Conservation (phyloP, 2,888 invertebrate genomes). For the Empis stercorea region DNA sequence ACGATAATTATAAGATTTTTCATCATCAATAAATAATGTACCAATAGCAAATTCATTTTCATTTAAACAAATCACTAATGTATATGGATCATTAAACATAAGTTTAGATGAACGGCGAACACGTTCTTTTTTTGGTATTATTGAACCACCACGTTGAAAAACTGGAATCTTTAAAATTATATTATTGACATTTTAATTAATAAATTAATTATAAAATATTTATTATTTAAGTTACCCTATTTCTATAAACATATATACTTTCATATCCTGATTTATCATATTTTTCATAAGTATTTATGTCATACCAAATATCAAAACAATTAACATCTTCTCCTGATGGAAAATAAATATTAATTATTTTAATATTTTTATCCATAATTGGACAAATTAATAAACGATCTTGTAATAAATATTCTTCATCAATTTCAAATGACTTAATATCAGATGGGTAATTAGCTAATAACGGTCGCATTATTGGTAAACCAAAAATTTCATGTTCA, state of each 20-base stretch:
- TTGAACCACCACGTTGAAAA: conserved; percentile 82
- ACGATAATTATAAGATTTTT: conserved; percentile 69
- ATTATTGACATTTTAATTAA: no score
- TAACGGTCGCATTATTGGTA: conserved; percentile 81
- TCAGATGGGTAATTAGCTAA: conserved; percentile 85
- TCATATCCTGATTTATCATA: conserved; percentile 28
- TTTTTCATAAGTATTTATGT: conserved; percentile 58
- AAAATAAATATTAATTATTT: conserved; percentile 70
- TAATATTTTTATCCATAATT: conserved; percentile 63
- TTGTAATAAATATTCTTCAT: conserved; percentile 69
- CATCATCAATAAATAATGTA: conserved; percentile 83
- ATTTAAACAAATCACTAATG: conserved; percentile 74
- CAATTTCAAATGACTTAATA: conserved; percentile 62
- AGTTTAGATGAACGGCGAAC: conserved; percentile 72
- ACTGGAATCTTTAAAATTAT: conserved; percentile 85
- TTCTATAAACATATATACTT: conserved; percentile 23
- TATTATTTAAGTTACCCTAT: no score
- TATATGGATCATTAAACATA: conserved; percentile 86
- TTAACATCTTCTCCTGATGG: conserved; percentile 54
- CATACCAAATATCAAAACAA: conserved; percentile 68
- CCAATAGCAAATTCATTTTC: conserved; percentile 54
- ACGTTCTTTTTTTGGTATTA: conserved; percentile 82
- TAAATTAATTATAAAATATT: not conserved
- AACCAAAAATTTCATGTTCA: conserved; percentile 70
- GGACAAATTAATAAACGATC: conserved; percentile 72